Base-by-base conservation (phyloP, 1,140 invertebrate genomes). In the Drosophila guanche region DNA sequence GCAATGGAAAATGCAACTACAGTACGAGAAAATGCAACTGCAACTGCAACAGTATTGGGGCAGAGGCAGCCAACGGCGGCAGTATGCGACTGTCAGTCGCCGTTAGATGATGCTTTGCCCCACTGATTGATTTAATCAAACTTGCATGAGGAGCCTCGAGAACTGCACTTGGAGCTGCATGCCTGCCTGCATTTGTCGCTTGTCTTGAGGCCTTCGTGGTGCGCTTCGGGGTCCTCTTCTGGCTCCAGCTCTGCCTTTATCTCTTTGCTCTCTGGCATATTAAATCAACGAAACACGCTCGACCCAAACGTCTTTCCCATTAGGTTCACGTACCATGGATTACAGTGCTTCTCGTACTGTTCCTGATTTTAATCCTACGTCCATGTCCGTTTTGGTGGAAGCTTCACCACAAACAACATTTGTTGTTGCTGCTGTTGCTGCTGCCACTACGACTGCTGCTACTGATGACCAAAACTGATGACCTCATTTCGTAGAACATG, bases 51-150 rank as follows among this genome's bases (percentile, higher is more conserved):
- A 54, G 43, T 33, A 67, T 29, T 37, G 27, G 23, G 51, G 20
- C 51, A 56, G 48, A 29, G 23, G 14, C 47, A 41, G 65, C 65
- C 63, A 45, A 46, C 47, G 56, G 23, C 46, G 27, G 33, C 16
- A 20, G 16, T 20, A 47, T 40, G 14, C 59, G 60, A 59, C 45
- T 88, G 83, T 79, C 83, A 79, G 75, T 72, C 62, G 84, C 83
- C 83, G 83, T 88, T 88, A 88, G 75, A 76, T 76, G 78, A 76
- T 76, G 78, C 74, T 65, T 67, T 76, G 71, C 68, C 83, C 83
- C 70, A 76, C 83, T 88, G 83, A 88, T 88, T 88, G 83, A 88
- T 88, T 88, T 81, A 83, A 88, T 88, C 86, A 88, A 86, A 88
- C 48, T 88, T 88, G 78, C 81, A 83, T 71, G 78, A 77, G 79